Evolutionary conservation across 2,888 invertebrate species (phyloP).

Genomic region (Lathronympha strigana): DNA sequence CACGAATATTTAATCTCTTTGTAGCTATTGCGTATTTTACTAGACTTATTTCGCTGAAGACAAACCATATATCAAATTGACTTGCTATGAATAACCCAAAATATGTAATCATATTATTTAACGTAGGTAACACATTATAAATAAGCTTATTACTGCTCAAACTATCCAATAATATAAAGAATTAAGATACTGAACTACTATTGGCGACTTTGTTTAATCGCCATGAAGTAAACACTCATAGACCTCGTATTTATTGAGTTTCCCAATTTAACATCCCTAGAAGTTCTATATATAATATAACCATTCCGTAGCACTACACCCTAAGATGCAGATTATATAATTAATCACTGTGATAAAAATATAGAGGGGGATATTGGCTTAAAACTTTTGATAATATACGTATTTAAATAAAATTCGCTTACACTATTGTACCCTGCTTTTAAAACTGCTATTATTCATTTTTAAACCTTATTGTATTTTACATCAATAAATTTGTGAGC

Average conservation of each 20-base stretch:
- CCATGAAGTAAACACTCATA: not conserved
- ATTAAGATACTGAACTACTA: not conserved
- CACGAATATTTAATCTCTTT: conserved; percentile 5
- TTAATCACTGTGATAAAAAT: not conserved
- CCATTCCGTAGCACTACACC: not conserved
- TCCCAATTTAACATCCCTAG: not conserved
- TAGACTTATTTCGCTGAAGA: not conserved
- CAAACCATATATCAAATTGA: not conserved
- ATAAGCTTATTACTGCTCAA: conserved; percentile 3
- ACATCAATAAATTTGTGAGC: too few relatives aligned
- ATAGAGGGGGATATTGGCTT: too few relatives aligned
- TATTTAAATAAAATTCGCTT: too few relatives aligned
- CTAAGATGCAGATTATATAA: not conserved
- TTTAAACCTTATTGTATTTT: too few relatives aligned
- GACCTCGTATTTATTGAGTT: too few relatives aligned
- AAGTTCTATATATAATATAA: not conserved
- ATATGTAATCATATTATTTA: conserved; percentile 3
- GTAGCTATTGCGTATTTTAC: conserved; percentile 12
- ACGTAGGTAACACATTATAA: too few relatives aligned
- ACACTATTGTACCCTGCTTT: too few relatives aligned
- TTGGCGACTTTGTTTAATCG: not conserved
- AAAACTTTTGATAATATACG: too few relatives aligned
- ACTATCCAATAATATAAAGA: not conserved
- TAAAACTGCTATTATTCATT: too few relatives aligned
- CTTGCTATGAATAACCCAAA: conserved; percentile 6